Evolutionary conservation across 2,797 vertebrate species (phyloP), one percentile per base, ranked within the genome.

Genomic region (Diplodus sargus): DNA sequence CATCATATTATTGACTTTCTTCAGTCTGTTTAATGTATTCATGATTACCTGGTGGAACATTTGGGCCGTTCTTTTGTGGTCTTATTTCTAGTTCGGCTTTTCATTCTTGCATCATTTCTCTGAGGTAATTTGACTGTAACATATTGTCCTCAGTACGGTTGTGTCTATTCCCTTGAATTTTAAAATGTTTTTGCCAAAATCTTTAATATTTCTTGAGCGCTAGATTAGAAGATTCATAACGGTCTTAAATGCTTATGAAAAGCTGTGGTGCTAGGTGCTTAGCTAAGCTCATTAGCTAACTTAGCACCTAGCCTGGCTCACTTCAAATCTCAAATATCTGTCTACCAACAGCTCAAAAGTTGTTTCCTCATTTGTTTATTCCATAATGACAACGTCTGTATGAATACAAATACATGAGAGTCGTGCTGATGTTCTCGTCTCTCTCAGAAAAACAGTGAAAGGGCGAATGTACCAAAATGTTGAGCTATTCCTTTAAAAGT

Each of bases 91-190:
- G 17, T 18, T 39, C 9, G 39, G 25, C 2, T 25, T 56, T 6
- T 20, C 12, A 47, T 16, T 34, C 6, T 28, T 51, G 43, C 22
- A 11, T n/a, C 2, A 48, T 83, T 59, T 63, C 47, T 17, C 30
- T 23, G 17, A 62, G 43, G 43, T 71, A 20, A 83, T 76, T 28
- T 23, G 28, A 60, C 22, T 28, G 30, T 59, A 13, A 65, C 14
- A 65, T 11, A 49, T 16, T 47, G 15, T 56, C 17, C 15, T 25
- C 39, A 58, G 15, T 15, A 42, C 28, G 48, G 7, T 11, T 30
- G 30, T 61, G 11, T 49, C 13, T 49, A 56, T n/a, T 30, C 7
- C 51, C 17, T 54, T 62, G 9, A 78, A 49, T 34, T 12, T 14
- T 54, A 9, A 39, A 39, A 39, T 39, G 39, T 39, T 2, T 39